Evolutionary conservation across 2,113 vertebrate genomes (phyloP).

Genomic region (Elaphurus davidianus): DNA sequence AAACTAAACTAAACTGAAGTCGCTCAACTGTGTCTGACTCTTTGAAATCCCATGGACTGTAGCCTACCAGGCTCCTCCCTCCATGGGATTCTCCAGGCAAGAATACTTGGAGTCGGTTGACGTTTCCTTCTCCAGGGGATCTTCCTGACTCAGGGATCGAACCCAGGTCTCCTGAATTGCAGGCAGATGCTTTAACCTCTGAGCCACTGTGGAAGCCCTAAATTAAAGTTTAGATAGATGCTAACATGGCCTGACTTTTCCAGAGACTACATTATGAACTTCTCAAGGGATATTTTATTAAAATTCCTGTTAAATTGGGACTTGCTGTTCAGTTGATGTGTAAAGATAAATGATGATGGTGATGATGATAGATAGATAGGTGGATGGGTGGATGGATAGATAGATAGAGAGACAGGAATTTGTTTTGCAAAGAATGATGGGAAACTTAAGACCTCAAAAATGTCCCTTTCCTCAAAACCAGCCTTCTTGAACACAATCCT

Average conservation of each 20-base stretch:
- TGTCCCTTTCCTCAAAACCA: neutral
- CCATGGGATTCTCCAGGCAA: too few species aligned
- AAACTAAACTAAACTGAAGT: neutral
- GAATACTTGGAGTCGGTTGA: too few species aligned
- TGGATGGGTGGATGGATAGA: neutral
- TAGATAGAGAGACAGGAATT: neutral
- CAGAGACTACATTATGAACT: neutral
- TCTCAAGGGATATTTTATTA: neutral
- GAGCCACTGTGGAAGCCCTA: too few species aligned
- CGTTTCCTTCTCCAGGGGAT: too few species aligned
- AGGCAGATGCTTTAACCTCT: too few species aligned
- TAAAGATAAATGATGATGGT: neutral
- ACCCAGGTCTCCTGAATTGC: too few species aligned
- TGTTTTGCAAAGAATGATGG: neutral
- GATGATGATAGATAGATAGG: neutral
- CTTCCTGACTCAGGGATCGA: too few species aligned
- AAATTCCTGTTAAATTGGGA: neutral
- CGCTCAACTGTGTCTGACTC: too few species aligned
- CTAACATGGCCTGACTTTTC: neutral
- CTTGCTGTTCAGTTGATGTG: neutral
- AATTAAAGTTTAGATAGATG: neutral
- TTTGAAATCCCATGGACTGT: too few species aligned
- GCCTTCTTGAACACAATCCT: neutral
- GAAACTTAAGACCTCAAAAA: neutral
- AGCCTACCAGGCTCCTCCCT: too few species aligned